phyloP scores from a whole-genome alignment of 2,113 vertebrate species.

The Eretmochelys imbricata region DNA sequence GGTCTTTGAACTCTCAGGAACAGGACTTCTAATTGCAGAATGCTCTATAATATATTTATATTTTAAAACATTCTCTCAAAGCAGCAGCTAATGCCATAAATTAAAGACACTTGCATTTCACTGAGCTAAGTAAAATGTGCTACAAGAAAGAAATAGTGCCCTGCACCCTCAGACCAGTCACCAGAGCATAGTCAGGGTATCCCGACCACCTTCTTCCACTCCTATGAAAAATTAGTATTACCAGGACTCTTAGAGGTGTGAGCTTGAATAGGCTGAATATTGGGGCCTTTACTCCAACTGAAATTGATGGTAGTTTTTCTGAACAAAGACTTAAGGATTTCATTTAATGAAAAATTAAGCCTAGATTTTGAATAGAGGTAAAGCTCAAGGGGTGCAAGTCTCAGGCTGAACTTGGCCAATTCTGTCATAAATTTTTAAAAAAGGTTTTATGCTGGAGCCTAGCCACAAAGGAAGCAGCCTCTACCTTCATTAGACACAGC shows the following conservation, averaged over 20 bases:
- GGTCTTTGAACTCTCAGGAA: neutral
- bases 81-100: neutral
- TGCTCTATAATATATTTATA: neutral
- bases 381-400: neutral
- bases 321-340: neutral
- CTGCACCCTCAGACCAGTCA: neutral
- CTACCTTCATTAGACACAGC: neutral
- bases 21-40: neutral
- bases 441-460: neutral
- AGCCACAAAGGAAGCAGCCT: neutral
- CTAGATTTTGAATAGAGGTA: neutral
- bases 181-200: neutral
- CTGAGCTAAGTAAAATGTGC: slow-evolving; percentile 19
- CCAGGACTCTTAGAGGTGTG: neutral
- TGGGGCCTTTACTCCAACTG: neutral
- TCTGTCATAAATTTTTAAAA: neutral
- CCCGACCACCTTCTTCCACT: neutral
- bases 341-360: neutral
- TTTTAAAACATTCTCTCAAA: neutral
- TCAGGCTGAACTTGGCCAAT: neutral
- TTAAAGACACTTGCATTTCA: slow-evolving; percentile 13
- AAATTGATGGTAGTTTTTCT: neutral
- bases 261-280: neutral
- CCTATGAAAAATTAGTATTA: neutral
- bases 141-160: neutral